Evolutionary conservation across 2,113 vertebrate genomes (phyloP), one percentile per base, ranked within the genome.

Genomic region (Seriola aureovittata): DNA sequence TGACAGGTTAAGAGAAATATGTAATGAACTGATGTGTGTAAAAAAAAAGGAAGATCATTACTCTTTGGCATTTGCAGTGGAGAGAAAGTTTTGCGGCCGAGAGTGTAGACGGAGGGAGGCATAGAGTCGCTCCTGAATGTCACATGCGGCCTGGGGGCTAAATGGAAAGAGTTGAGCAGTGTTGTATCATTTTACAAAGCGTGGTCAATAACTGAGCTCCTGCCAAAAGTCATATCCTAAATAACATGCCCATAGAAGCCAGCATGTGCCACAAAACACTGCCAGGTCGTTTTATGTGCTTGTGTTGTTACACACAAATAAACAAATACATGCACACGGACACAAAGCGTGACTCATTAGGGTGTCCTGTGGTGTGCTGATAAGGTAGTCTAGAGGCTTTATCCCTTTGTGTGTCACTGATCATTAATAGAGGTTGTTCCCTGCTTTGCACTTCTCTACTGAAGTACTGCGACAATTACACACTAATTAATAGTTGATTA

Each of bases 111-210:
- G 10, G 48, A 40, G 21, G 46, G 71, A 68, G n/a, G 58, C n/a
- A 17, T 73, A 40, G 63, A 78, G 58, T 57, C 14, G 19, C 82
- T 85, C 52, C 72, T 91, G 89, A 95, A 95, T 95, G 94, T 93
- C 94, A 93, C 63, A 85, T 23, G 71, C 84, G 73, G 83, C 94
- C 84, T 82, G 80, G 58, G 85, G 81, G 79, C 42, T 63, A 67
- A 82, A 88, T 81, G 85, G 81, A 89, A 81, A 81, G 73, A 87
- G 83, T 55, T 3, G 55, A 42, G 72, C 29, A 0, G 42, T 62
- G 46, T 87, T 87, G 81, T 82, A 89, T 89, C 83, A 38, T 68
- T 88, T 90, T 91, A 88, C 85, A 85, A 74, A 90, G 76, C 42
- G 3, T 60, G 46, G 80, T 92, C 91, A 86, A 88, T 90, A 93